These are phyloP conservation scores for Atrichornis clamosus DNA, from an alignment of 2,113 vertebrate genomes.

Conservation along the genomic window DNA sequence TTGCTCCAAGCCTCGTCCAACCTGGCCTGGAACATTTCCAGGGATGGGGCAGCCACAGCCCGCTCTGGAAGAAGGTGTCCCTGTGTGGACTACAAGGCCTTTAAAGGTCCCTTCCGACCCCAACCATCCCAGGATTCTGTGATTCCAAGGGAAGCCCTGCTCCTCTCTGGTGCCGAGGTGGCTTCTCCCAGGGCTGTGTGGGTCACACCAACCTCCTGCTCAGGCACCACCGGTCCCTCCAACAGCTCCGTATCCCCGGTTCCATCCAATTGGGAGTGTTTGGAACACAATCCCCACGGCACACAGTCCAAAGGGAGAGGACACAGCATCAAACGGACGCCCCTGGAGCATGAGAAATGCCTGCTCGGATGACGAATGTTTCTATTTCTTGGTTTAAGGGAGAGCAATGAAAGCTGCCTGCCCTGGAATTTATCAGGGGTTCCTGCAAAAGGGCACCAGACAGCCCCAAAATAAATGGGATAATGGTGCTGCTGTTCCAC, in stretches of 20 bases:
- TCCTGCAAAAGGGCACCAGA: slow-evolving; percentile 22
- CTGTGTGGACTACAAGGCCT: background rate
- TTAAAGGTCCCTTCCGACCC: background rate
- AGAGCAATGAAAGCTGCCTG: slow-evolving; percentile 31
- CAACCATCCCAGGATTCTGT: background rate
- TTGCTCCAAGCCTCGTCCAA: background rate
- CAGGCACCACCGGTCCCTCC: background rate
- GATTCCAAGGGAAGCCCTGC: background rate
- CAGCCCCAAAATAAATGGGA: background rate
- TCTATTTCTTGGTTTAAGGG: slow-evolving; percentile 50
- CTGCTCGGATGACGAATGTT: slow-evolving; percentile 55
- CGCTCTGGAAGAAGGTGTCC: background rate
- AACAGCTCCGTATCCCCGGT: slow-evolving; percentile 50
- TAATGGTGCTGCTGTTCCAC: background rate
- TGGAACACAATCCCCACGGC: slow-evolving; percentile 48
- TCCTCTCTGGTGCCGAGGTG: accelerated
- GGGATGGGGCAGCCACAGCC: background rate
- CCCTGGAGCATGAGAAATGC: slow-evolving; percentile 62
- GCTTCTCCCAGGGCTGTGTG: accelerated
- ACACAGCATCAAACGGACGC: slow-evolving; percentile 55
- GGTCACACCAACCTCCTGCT: background rate
- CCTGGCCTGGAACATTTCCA: background rate
- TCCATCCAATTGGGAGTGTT: slow-evolving; percentile 59
- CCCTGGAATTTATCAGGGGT: background rate
- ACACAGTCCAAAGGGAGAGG: slow-evolving; percentile 63